Percentiles rank a stretch among this genome's conserved stretches.
phyloP scores from a whole-genome alignment of 2,113 vertebrate species.

The Myrmophylax atrothorax region DNA sequence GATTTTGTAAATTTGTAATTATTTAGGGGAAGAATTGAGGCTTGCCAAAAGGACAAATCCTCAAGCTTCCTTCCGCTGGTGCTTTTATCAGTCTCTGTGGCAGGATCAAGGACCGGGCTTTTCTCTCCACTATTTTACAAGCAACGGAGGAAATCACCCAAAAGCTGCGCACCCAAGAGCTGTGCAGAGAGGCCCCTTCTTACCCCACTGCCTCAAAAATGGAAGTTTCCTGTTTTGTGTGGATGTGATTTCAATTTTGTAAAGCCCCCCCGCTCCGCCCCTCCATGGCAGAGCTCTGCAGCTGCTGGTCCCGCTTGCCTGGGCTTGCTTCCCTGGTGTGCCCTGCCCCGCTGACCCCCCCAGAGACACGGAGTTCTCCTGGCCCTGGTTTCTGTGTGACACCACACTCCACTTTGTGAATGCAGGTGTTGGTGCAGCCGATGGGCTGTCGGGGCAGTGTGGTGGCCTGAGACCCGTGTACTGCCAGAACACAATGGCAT shows the following conservation, averaged over 20 bases:
- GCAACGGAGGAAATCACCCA: not conserved
- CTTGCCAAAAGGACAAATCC: not conserved
- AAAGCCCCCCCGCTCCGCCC: not conserved
- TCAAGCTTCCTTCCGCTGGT: not conserved
- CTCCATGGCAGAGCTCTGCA: not conserved
- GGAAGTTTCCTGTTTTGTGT: not conserved
- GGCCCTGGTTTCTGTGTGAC: not conserved
- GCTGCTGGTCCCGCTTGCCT: not conserved
- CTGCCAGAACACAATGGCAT: not conserved
- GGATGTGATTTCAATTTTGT: not conserved
- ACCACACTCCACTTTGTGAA: not conserved
- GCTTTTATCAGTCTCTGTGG: not conserved
- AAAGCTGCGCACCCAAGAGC: not conserved
- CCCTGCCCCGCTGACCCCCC: not conserved
- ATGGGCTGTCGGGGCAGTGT: not conserved
- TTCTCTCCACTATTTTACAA: not conserved
- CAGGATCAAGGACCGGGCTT: not conserved
- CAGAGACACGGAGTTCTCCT: not conserved
- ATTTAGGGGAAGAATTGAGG: not conserved
- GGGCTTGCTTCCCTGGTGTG: rapidly evolving
- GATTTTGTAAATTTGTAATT: not conserved
- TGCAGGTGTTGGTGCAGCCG: not conserved
- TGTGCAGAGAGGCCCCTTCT: not conserved
- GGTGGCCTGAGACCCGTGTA: not conserved
- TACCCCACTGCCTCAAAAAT: not conserved